Conservation (phyloP, 2,797 vertebrate species). For the Hypotaenidia okinawae region DNA sequence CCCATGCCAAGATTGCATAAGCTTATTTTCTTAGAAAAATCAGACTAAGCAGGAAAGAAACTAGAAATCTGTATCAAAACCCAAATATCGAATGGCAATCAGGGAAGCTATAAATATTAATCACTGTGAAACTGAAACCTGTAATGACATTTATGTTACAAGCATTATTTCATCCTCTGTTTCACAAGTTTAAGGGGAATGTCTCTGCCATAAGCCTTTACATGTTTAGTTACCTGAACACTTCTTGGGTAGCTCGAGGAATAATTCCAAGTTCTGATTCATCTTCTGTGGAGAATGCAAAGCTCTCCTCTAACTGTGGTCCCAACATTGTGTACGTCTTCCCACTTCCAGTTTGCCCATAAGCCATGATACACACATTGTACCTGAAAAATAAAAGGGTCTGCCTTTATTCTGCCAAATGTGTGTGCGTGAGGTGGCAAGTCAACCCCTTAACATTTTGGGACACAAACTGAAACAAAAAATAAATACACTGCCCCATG, state of each 20-base stretch:
- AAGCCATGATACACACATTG: conserved; percentile 90
- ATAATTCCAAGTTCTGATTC: conserved; percentile 80
- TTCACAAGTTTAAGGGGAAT: not conserved
- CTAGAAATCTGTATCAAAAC: not conserved
- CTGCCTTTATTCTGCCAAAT: not conserved
- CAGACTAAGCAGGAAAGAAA: not conserved
- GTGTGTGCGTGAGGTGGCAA: not conserved
- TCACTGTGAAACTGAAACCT: not conserved
- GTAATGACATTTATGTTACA: not conserved
- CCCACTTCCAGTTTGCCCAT: conserved; percentile 89
- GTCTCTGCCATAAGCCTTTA: not conserved
- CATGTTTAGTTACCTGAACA: conserved; percentile 80
- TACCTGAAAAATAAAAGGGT: conserved; percentile 76
- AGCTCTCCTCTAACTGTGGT: conserved; percentile 51
- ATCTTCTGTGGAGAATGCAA: not conserved
- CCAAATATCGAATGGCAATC: not conserved
- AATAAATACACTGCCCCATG: not conserved
- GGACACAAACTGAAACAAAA: not conserved
- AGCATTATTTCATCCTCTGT: not conserved
- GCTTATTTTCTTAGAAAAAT: not conserved
- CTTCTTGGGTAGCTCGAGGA: conserved; percentile 83
- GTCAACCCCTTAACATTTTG: not conserved
- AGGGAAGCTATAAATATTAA: not conserved
- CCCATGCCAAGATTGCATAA: not conserved
- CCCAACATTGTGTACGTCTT: conserved; percentile 90